Base-by-base conservation (phyloP, 2,797 vertebrate genomes). In the Neosilurus hyrtlii region DNA sequence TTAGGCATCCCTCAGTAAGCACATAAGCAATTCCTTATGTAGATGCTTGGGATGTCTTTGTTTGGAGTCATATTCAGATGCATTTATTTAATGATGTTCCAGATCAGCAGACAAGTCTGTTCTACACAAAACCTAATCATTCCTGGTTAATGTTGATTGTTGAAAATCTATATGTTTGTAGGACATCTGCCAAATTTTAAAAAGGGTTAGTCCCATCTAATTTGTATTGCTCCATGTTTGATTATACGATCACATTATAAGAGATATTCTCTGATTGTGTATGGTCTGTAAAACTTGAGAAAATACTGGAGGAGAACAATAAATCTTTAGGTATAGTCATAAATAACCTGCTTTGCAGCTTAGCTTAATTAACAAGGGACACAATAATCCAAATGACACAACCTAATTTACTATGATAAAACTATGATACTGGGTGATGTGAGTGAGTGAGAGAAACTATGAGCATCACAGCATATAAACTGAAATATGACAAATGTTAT, bases 1-100 rank as follows among this genome's bases (percentile, higher is more conserved):
- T 86, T 82, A 85, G 81, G 82, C 68, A 62, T 72, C 63, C 59
- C 82, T 57, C 9, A 66, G 22, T 63, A 57, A 79, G 56, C 82
- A 52, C n/a, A 43, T 12, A 52, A 71, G 20, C 16, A 67, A 43
- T 68, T 30, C 30, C 30, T 30, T 30, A 30, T 20, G 10, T 43
- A 68, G 10, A 68, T 43, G 35, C 22, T 68, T 68, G 18, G 37
- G 9, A 22, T 70, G 20, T 49, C 68, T n/a, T n/a, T n/a, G 49
- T n/a, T 71, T 11, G 37, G 22, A 43, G 1, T 11, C 20, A 68
- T 68, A 22, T 49, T 68, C 43, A 43, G 4, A 68, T 68, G 2
- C 16, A 68, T 68, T 68, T 37, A 43, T 66, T 35, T 66, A 30
- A 26, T 4, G 30, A 18, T 35, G 63, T 35, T 35, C 26, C 63